These are phyloP conservation scores for Platorchestia sp. DNA, from an alignment of 1,140 invertebrate genomes.

Conservation along the genomic window DNA sequence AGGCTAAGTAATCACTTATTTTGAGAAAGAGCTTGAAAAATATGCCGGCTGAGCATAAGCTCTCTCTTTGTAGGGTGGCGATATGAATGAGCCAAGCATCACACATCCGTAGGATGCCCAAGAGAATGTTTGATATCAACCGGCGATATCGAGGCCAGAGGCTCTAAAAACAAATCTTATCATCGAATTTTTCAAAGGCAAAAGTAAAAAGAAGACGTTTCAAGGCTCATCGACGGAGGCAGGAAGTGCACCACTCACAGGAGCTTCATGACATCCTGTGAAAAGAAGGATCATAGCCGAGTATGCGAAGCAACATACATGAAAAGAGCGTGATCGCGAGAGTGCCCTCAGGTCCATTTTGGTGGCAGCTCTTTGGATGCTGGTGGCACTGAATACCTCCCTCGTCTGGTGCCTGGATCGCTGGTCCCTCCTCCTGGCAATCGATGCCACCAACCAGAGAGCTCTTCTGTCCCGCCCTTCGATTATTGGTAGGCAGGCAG, in stretches of 20 bases:
- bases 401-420: slow-evolving; percentile 48
- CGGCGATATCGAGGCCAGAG: slow-evolving; percentile 6
- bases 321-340: slow-evolving; percentile 54
- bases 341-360: slow-evolving; percentile 54
- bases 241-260: slow-evolving; percentile 45
- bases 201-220: slow-evolving; percentile 20
- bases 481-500: slow-evolving; percentile 50
- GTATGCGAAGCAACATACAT: slow-evolving; percentile 24
- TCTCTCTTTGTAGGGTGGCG: neutral
- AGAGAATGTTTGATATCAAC: slow-evolving; percentile 1
- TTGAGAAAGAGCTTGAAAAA: neutral
- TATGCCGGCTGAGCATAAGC: neutral
- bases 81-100: neutral
- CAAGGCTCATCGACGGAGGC: slow-evolving; percentile 41
- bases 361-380: slow-evolving; percentile 51
- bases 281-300: slow-evolving; percentile 40
- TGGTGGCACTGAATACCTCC: slow-evolving; percentile 44
- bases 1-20: neutral
- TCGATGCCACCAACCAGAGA: slow-evolving; percentile 49
- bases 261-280: slow-evolving; percentile 39
- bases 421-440: slow-evolving; percentile 43
- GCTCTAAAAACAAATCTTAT: slow-evolving; percentile 32
- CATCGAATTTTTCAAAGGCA: slow-evolving; percentile 20
- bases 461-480: slow-evolving; percentile 27
- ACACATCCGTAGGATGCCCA: neutral